Conservation (phyloP, 2,888 invertebrate species). For the Urechis unicinctus region DNA sequence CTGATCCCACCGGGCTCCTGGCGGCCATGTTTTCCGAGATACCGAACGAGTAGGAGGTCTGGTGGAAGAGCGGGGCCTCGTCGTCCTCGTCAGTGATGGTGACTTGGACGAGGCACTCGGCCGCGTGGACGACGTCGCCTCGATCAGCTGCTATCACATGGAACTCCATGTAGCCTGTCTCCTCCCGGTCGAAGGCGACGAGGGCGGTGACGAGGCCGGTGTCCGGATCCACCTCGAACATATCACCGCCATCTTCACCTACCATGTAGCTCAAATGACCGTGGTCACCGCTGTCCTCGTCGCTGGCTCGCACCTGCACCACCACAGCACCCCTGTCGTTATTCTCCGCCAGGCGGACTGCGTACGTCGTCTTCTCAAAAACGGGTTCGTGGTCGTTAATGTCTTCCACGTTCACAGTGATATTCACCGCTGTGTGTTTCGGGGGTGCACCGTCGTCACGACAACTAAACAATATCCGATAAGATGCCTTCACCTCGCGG, state of each 20-base stretch:
- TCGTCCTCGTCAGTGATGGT: slow-evolving; percentile 26
- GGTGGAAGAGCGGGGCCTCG: slow-evolving; percentile 10
- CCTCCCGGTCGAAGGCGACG: neutral
- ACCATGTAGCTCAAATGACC: neutral
- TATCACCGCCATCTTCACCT: neutral
- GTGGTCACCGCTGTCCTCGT: neutral
- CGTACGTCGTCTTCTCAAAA: neutral
- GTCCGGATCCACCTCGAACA: neutral
- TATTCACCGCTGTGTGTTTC: neutral
- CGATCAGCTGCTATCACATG: slow-evolving; percentile 31
- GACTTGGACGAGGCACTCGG: slow-evolving; percentile 24
- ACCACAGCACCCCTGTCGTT: neutral
- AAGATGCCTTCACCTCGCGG: neutral
- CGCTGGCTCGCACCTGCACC: neutral
- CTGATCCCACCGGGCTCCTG: slow-evolving; percentile 7
- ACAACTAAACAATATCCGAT: neutral
- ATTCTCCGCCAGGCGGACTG: neutral
- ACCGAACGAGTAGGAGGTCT: slow-evolving; percentile 9
- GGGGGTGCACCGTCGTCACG: neutral
- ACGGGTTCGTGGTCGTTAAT: neutral
- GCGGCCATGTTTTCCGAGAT: slow-evolving; percentile 8
- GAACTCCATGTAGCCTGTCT: slow-evolving; percentile 18
- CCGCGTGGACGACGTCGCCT: slow-evolving; percentile 23
- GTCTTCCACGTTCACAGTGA: neutral
- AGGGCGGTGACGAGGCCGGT: neutral